These are phyloP conservation scores for Parasteatoda lunata DNA, from an alignment of 2,888 invertebrate species.

Conservation along the genomic window DNA sequence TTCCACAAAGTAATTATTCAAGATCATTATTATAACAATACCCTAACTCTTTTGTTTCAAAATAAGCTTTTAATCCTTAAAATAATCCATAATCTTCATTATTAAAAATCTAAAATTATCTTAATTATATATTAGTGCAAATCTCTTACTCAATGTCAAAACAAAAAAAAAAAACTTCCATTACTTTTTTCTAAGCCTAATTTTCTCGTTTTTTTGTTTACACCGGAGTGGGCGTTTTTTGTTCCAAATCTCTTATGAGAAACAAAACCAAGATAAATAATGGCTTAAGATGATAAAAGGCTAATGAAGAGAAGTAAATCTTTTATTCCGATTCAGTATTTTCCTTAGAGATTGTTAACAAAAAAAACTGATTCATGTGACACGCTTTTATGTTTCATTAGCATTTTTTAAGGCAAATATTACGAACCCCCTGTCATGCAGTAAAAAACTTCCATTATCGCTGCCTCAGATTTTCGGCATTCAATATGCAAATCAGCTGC, in stretches of 20 bases:
- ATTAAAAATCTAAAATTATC: too few species aligned
- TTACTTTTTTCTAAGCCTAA: too few species aligned
- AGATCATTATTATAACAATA: too few species aligned
- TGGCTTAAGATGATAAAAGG: conserved; percentile 1
- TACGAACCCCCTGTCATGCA: not conserved
- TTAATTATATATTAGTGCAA: too few species aligned
- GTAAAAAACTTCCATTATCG: not conserved
- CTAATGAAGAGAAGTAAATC: conserved; percentile 5
- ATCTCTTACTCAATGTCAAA: too few species aligned
- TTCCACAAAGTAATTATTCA: too few species aligned
- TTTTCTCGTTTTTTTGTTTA: not conserved
- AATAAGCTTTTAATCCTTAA: too few species aligned
- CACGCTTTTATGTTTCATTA: conserved; percentile 5
- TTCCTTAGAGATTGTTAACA: not conserved
- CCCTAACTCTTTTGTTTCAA: too few species aligned
- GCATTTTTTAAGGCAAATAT: not conserved
- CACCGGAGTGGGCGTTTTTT: not conserved
- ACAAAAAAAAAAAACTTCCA: too few species aligned
- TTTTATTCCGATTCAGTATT: conserved; percentile 5
- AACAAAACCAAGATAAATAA: not conserved
- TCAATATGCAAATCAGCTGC: conserved; percentile 19
- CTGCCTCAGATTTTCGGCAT: not conserved
- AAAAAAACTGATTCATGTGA: not conserved
- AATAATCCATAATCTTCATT: too few species aligned
- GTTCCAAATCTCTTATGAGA: not conserved